Evolutionary conservation across 2,888 invertebrate species (phyloP).

Genomic region (Tetranychus piercei): DNA sequence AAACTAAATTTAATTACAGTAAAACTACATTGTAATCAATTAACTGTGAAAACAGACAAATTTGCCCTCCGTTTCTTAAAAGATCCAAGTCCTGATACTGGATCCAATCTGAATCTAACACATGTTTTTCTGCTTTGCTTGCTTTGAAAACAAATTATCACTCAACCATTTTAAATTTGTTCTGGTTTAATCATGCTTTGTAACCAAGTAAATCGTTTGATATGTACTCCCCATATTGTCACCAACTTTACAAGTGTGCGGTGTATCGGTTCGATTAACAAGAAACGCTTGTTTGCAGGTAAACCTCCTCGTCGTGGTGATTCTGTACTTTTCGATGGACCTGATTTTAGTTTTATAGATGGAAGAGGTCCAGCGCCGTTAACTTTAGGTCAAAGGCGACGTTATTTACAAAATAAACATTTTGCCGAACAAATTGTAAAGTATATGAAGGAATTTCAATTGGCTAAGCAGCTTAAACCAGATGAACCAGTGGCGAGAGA

Average conservation of each 20-base stretch:
- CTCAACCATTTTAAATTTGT: too few relatives aligned
- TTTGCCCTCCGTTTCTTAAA: too few relatives aligned
- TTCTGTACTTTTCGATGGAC: background rate
- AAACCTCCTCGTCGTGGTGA: background rate
- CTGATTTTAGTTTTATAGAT: slow-evolving; percentile 15
- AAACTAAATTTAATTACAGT: too few relatives aligned
- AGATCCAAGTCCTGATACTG: too few relatives aligned
- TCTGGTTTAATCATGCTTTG: too few relatives aligned
- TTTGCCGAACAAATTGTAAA: slow-evolving; percentile 4
- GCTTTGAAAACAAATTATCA: too few relatives aligned
- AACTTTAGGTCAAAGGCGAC: background rate
- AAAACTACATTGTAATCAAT: too few relatives aligned
- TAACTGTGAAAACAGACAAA: too few relatives aligned
- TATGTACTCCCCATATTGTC: background rate
- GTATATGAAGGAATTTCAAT: slow-evolving; percentile 10
- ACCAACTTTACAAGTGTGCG: background rate
- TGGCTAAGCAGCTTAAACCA: slow-evolving; percentile 9
- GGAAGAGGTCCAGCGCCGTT: slow-evolving; percentile 9
- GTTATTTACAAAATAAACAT: slow-evolving; percentile 4
- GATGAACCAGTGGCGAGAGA: background rate
- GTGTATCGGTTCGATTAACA: background rate
- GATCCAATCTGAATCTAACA: too few relatives aligned
- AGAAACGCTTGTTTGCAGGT: background rate
- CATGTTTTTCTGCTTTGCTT: too few relatives aligned
- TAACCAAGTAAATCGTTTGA: background rate